These are phyloP conservation scores for Sinohyriopsis cumingii DNA, from an alignment of 2,888 invertebrate species.

Conservation along the genomic window DNA sequence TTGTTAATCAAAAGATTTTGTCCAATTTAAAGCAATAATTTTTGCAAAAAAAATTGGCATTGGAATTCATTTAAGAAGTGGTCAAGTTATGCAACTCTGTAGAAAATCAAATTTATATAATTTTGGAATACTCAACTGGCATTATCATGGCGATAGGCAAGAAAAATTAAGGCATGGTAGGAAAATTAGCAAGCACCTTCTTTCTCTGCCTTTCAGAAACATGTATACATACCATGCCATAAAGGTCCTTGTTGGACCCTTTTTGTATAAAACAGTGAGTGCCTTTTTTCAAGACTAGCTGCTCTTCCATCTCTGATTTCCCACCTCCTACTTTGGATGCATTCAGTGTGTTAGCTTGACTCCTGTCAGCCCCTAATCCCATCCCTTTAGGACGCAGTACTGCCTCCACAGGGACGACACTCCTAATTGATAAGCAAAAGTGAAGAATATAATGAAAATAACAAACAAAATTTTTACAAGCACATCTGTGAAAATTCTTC, in stretches of 20 bases:
- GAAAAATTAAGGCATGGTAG: too few species aligned
- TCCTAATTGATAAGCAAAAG: constrained; percentile 65
- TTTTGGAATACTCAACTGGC: too few species aligned
- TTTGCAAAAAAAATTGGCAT: too few species aligned
- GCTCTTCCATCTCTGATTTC: constrained; percentile 77
- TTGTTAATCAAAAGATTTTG: too few species aligned
- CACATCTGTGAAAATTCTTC: neutral
- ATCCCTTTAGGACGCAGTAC: constrained; percentile 91
- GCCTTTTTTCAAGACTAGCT: constrained; percentile 82
- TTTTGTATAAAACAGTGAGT: constrained; percentile 83
- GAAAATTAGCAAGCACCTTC: too few species aligned
- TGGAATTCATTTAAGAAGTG: too few species aligned
- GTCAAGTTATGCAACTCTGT: too few species aligned
- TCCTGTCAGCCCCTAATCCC: constrained; percentile 87
- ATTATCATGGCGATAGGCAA: too few species aligned
- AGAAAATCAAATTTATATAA: too few species aligned
- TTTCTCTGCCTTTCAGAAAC: too few species aligned
- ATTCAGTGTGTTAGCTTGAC: constrained; percentile 41
- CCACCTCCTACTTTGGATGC: constrained; percentile 34
- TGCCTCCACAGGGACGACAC: constrained; percentile 77
- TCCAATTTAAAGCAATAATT: too few species aligned
- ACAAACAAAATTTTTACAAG: neutral
- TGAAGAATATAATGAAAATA: constrained; percentile 18
- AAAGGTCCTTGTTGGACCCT: constrained; percentile 84
- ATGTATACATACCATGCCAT: constrained; percentile 80